A percentile compares a stretch with the other conserved stretches of the same genome.
phyloP scores from a whole-genome alignment of 2,888 invertebrate genomes.

The Peribatodes rhomboidaria region DNA sequence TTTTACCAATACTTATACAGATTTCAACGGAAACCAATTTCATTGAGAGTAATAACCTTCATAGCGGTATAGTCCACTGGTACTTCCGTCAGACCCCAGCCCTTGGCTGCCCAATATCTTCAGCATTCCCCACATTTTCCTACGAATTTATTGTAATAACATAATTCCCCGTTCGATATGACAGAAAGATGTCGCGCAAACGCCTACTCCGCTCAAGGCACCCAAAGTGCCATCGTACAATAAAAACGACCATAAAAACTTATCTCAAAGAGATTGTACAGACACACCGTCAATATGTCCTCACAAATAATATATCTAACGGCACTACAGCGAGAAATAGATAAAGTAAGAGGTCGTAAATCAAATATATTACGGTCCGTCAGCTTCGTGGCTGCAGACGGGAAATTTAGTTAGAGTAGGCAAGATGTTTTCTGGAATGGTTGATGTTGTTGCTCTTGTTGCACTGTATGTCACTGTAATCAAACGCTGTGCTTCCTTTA shows the following conservation, averaged over 20 bases:
- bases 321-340: conserved; percentile 28
- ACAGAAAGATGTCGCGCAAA: conserved; percentile 23
- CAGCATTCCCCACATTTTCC: conserved; percentile 13
- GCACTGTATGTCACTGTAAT: no score
- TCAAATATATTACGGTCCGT: conserved; percentile 25
- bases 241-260: conserved; percentile 37
- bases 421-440: background rate
- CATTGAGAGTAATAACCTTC: background rate
- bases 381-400: conserved; percentile 15
- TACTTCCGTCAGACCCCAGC: background rate
- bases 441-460: no score
- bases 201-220: conserved; percentile 30
- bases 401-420: background rate
- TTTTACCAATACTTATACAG: no score
- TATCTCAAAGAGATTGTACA: conserved; percentile 37
- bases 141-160: conserved; percentile 34
- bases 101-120: background rate
- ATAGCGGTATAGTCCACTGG: background rate
- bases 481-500: no score
- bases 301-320: conserved; percentile 36
- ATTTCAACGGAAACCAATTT: background rate
- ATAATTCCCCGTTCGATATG: conserved; percentile 28
- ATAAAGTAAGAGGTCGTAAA: conserved; percentile 31
- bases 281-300: conserved; percentile 37
- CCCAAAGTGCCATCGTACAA: conserved; percentile 31